Conservation (phyloP, 2,113 vertebrate species). For the Puffinus mauretanicus region DNA sequence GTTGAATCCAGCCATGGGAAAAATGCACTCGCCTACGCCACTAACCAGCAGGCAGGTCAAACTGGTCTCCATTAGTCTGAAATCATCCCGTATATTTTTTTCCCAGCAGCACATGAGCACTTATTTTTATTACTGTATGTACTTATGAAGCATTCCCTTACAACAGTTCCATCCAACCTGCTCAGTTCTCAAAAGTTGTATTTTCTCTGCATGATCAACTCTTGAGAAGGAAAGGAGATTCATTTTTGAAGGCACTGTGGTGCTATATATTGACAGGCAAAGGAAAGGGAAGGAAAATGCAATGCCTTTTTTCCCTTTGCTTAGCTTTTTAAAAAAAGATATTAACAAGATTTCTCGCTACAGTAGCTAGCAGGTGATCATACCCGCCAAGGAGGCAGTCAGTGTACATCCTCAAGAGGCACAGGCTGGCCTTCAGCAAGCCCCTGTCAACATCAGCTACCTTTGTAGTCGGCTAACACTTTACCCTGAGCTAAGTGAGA, state of each 20-base stretch:
- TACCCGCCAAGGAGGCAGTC: not conserved
- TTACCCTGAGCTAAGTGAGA: not conserved
- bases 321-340: not conserved
- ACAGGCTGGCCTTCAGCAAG: not conserved
- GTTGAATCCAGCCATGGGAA: not conserved
- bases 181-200: accelerated
- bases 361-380: not conserved
- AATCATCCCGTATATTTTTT: not conserved
- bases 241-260: not conserved
- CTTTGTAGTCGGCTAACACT: not conserved
- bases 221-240: not conserved
- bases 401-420: not conserved
- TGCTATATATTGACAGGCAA: not conserved
- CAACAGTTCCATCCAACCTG: not conserved
- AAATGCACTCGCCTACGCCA: not conserved
- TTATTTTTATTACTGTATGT: not conserved
- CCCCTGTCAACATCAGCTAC: not conserved
- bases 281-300: not conserved
- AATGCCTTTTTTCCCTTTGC: not conserved
- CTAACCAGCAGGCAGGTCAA: not conserved
- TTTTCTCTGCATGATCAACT: not conserved
- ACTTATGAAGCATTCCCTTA: not conserved
- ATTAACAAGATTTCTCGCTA: not conserved
- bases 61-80: not conserved
- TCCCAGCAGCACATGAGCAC: not conserved